Percentiles rank a stretch among this genome's conserved stretches.
Conservation (phyloP, 2,113 vertebrate genomes). For the Cavia porcellus region DNA sequence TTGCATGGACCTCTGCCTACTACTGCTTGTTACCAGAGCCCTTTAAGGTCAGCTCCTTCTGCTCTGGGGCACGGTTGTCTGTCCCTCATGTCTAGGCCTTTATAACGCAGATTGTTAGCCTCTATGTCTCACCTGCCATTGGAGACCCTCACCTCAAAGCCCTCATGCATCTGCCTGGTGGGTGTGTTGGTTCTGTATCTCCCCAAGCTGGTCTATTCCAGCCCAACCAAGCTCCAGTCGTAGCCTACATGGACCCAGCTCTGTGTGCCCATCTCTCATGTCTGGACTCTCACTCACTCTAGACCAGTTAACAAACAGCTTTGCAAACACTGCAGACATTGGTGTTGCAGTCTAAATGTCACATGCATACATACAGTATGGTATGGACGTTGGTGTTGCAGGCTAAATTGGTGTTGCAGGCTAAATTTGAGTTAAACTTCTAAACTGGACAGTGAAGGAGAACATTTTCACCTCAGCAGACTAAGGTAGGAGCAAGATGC, state of each 20-base stretch:
- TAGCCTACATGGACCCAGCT: background rate
- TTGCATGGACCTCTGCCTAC: background rate
- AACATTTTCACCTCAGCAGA: background rate
- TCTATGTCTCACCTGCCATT: background rate
- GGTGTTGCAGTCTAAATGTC: too few relatives aligned
- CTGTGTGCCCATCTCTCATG: background rate
- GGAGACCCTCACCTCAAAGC: background rate
- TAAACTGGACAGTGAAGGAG: background rate
- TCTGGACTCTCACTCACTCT: background rate
- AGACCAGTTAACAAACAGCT: background rate
- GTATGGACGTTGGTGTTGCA: too few relatives aligned
- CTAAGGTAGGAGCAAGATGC: background rate
- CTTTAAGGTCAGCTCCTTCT: background rate
- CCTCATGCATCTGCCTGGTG: background rate
- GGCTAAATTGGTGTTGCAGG: background rate
- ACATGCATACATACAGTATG: too few relatives aligned
- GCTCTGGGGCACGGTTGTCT: background rate
- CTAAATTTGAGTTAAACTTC: slow-evolving; percentile 45
- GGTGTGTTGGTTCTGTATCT: background rate
- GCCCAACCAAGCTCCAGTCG: background rate
- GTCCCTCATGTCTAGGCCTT: background rate
- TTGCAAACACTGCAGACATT: background rate
- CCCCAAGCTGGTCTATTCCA: background rate
- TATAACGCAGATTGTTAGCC: background rate
- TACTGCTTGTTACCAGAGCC: background rate